Evolutionary conservation across 2,888 invertebrate species (phyloP), one percentile per base, ranked within the genome.

Genomic region (Cantharis rufa): DNA sequence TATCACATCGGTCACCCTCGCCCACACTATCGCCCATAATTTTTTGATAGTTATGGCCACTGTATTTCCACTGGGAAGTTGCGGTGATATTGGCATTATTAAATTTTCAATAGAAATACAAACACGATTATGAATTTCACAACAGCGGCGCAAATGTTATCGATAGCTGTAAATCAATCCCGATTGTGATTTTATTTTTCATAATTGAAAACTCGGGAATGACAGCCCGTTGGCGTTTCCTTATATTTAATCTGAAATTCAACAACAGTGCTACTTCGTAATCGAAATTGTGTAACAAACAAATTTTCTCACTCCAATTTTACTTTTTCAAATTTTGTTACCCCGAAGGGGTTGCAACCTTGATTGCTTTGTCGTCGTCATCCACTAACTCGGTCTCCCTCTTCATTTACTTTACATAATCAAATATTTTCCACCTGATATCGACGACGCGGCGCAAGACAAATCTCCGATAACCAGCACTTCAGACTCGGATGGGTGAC

Each of bases 121-220:
- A 86, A 86, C 85, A 84, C 83, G 86, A 86, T 86, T 86, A 86
- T 86, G 85, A 86, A 86, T 85, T 84, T 85, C 82, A 82, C 84
- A 84, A 80, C 83, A 75, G 77, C 71, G 75, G 28, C 80, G 76
- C 83, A 85, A 86, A 84, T 85, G 87, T 85, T 85, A 85, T 85
- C 85, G 86, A 86, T 85, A 85, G 84, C 83, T 83, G 85, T 83
- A 84, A 84, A 84, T 87, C 86, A 86, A 87, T 87, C 86, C 83
- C 83, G 83, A 83, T 82, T 81, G 80, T 81, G 82, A 84, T 85
- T 83, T 82, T 82, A 80, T 84, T 84, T 85, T 86, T 86, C 85
- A 86, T 86, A 86, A 85, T 83, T 81, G 82, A 80, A 77, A 81
- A 79, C 80, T 81, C 76, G 72, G 78, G 77, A 79, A 75, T 81